phyloP scores from a whole-genome alignment of 2,797 vertebrate species.

The Rhinophrynus dorsalis region DNA sequence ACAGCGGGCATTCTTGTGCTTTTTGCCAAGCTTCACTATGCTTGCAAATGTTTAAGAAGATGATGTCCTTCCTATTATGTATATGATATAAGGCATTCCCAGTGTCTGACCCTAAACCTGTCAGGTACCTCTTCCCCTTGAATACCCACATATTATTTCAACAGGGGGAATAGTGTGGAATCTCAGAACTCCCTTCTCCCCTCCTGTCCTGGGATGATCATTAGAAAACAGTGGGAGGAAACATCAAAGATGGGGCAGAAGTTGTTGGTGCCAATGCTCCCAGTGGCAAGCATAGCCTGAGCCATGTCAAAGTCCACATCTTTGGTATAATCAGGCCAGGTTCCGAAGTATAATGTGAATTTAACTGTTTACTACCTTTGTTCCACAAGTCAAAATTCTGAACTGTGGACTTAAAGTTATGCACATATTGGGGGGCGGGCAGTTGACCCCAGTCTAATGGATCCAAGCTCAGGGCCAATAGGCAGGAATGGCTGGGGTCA shows the following conservation, averaged over 20 bases:
- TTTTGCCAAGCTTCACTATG: conserved; percentile 99
- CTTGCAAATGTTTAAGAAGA: conserved; percentile 98
- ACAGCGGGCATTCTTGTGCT: conserved; percentile 97
- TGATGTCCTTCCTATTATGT: conserved; percentile 95
- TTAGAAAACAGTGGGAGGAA: conserved; percentile 97
- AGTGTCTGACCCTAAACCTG: conserved; percentile 97
- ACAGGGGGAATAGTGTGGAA: conserved; percentile 96
- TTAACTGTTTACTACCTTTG: conserved; percentile 96
- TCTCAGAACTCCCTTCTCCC: conserved; percentile 89
- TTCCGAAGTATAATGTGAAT: conserved; percentile 98
- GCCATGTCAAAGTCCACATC: conserved; percentile 96
- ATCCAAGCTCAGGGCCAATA: conserved; percentile 94
- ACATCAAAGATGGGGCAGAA: conserved; percentile 95
- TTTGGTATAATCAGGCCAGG: conserved; percentile 98
- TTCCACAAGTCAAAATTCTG: conserved; percentile 95
- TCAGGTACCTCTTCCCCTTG: conserved; percentile 98
- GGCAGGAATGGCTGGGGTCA: conserved; percentile 91
- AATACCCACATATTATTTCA: conserved; percentile 98
- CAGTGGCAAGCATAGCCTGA: conserved; percentile 97
- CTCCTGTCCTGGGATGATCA: conserved; percentile 94
- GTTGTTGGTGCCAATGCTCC: conserved; percentile 95
- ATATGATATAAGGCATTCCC: conserved; percentile 98
- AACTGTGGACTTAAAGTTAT: conserved; percentile 93
- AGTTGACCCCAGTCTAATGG: conserved; percentile 96
- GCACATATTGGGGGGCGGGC: conserved; percentile 96